Evolutionary conservation across 2,888 invertebrate species (phyloP).

Genomic region (Arrhopalites spinosus): DNA sequence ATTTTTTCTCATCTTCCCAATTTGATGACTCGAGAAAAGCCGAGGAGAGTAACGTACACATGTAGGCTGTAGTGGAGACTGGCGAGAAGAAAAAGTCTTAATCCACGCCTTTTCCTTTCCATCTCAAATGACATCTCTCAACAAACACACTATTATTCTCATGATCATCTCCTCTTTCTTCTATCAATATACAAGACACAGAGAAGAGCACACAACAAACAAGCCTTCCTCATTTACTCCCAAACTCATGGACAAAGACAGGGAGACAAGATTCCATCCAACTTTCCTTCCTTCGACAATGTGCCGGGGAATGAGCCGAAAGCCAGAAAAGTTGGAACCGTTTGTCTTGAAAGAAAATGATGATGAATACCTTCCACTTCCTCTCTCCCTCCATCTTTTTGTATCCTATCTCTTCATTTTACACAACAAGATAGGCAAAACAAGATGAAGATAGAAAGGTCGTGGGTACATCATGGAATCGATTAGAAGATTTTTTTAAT

Average conservation of each 20-base stretch:
- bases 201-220: slow-evolving; percentile 13
- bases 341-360: background rate
- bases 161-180: slow-evolving; percentile 25
- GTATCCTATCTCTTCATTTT: too few relatives aligned
- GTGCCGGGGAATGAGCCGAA: background rate
- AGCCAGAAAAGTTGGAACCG: background rate
- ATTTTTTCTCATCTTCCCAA: slow-evolving; percentile 29
- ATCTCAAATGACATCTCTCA: slow-evolving; percentile 37
- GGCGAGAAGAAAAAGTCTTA: slow-evolving; percentile 12
- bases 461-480: slow-evolving; percentile 3
- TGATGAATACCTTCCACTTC: slow-evolving; percentile 28
- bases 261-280: background rate
- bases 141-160: slow-evolving; percentile 32
- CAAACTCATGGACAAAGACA: background rate
- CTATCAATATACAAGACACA: background rate
- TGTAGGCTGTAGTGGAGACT: background rate
- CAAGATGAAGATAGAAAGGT: too few relatives aligned
- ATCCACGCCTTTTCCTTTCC: slow-evolving; percentile 40
- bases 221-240: slow-evolving; percentile 17
- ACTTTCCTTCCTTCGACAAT: background rate
- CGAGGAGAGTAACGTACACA: background rate
- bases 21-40: slow-evolving; percentile 28
- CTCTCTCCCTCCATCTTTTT: background rate
- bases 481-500: slow-evolving; percentile 52
- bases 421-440: too few relatives aligned